Base-by-base conservation (phyloP, 2,888 invertebrate species). In the Drosophila borborema region DNA sequence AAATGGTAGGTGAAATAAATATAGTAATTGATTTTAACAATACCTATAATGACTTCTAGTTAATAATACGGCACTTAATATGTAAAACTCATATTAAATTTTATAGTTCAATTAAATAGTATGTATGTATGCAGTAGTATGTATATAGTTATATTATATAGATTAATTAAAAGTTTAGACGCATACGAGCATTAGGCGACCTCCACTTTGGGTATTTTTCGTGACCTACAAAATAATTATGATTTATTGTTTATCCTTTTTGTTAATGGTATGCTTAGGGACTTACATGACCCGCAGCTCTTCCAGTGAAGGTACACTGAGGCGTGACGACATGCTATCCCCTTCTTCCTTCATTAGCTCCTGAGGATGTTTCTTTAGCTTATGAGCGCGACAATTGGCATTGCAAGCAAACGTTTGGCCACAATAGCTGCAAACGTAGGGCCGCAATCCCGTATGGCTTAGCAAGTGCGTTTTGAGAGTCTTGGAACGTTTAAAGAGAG, bases 381-480 rank as follows among this genome's bases (percentile, higher is more conserved):
- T 93, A 65, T 93, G 93, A n/a, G 91, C 91, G 8, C 93, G 88
- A 67, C 93, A 93, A 80, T 93, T 93, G 2, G 93, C 91, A 40
- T 93, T 93, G 63, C 93, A 93, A 0, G 93, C 91, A 64, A 93
- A 93, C 0, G 92, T 88, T 80, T 91, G 91, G 1, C 89, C 91
- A 49, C 93, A 93, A 71, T 92, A 93, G 59, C 90, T 91, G 62
- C 93, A 93, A 7, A 89, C 82, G 59, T 93, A 93, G 0, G 93
- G 93, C 12, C 92, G 82, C 28, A 93, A 67, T 0, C 93, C 93
- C 0, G 92, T 91, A 60, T 93, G 93, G 23, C 92, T 74, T 3
- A 93, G 91, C 9, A 93, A 80, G 69, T 93, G 93, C 60, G 91
- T 92, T 74, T 93, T 92, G 0, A 93, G 82, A 6, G 93, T 92